A percentile compares a stretch with the other conserved stretches of the same genome.
Evolutionary conservation across 2,113 vertebrate species (phyloP).

Genomic region (Todiramphus saurophagus): DNA sequence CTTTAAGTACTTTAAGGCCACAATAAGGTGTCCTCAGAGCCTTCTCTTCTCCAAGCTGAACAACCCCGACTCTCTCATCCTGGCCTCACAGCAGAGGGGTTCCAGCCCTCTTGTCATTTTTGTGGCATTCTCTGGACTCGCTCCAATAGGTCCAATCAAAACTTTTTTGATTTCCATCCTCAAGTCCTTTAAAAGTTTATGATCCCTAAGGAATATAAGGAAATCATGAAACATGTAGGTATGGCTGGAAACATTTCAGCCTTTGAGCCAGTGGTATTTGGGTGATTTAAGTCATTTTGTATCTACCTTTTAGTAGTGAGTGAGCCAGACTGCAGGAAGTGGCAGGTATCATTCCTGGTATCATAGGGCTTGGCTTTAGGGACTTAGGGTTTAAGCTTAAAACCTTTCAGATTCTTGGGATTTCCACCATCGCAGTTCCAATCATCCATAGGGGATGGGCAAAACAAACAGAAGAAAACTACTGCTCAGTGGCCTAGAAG

Average conservation of each 20-base stretch:
- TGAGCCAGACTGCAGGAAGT: neutral
- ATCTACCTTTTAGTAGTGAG: neutral
- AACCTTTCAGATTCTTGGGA: neutral
- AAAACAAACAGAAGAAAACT: neutral
- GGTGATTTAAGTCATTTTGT: neutral
- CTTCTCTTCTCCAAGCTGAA: neutral
- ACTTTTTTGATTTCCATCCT: neutral
- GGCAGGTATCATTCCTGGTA: neutral
- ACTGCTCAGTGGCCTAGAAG: neutral
- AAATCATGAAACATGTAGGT: neutral
- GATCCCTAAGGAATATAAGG: neutral
- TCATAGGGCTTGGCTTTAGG: neutral
- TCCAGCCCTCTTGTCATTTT: neutral
- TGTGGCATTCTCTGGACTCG: neutral
- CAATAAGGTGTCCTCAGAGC: neutral
- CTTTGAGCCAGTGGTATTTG: neutral
- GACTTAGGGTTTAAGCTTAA: neutral
- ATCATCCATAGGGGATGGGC: neutral
- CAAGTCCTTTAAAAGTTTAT: neutral
- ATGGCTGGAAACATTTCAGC: neutral
- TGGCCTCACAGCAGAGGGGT: neutral
- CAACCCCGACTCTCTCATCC: neutral
- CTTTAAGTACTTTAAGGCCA: neutral
- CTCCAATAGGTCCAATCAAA: neutral
- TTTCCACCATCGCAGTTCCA: neutral